Evolutionary conservation across 2,888 invertebrate genomes (phyloP).

Genomic region (Falcaria lacertinaria): DNA sequence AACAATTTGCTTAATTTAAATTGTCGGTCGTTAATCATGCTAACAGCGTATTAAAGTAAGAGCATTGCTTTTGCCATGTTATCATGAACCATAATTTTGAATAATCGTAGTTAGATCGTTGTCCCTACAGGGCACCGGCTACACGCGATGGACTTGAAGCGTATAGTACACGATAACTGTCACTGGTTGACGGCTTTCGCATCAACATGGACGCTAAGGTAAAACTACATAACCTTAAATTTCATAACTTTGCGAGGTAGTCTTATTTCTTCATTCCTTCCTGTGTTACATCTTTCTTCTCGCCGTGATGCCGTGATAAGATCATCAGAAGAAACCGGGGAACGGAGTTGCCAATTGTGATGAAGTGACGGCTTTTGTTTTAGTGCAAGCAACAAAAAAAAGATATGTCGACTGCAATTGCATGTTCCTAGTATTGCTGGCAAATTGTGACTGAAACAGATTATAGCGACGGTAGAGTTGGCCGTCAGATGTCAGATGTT

Average conservation of each 20-base stretch:
- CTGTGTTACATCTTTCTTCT: no score
- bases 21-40: slow-evolving; percentile 19
- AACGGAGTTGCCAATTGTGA: no score
- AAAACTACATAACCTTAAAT: slow-evolving; percentile 13
- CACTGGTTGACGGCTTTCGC: slow-evolving; percentile 33
- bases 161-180: slow-evolving; percentile 37
- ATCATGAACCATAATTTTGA: slow-evolving; percentile 24
- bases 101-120: slow-evolving; percentile 33
- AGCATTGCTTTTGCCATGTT: slow-evolving; percentile 15
- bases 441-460: no score
- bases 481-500: no score
- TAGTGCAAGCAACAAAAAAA: no score
- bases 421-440: no score
- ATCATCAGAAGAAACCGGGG: no score
- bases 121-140: slow-evolving; percentile 29
- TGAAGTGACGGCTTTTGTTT: no score
- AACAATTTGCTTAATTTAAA: background rate
- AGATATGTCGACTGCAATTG: no score
- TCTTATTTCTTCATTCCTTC: no score
- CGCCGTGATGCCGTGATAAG: no score
- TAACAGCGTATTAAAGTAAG: slow-evolving; percentile 19
- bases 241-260: slow-evolving; percentile 3
- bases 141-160: slow-evolving; percentile 31
- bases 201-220: slow-evolving; percentile 60
- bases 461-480: no score